Evolutionary conservation across 2,113 vertebrate genomes (phyloP).

Genomic region (Sclerurus mexicanus): DNA sequence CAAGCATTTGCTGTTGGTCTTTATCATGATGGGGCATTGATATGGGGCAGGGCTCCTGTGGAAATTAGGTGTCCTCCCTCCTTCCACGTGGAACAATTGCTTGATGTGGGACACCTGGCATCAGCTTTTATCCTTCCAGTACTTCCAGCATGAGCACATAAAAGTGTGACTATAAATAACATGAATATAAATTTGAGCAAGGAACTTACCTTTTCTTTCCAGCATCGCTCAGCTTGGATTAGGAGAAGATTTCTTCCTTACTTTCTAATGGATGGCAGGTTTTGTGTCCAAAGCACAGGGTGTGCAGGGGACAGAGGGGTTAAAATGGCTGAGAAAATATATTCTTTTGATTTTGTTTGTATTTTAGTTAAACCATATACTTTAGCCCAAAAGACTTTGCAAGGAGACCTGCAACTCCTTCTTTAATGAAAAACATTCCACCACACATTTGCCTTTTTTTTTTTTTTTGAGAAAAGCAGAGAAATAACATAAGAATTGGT

Average conservation of each 20-base stretch:
- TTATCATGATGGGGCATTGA: neutral
- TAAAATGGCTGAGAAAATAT: neutral
- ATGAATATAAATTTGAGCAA: neutral
- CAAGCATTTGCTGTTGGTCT: neutral
- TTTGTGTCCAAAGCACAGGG: neutral
- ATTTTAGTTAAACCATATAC: neutral
- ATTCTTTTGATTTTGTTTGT: neutral
- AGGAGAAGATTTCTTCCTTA: neutral
- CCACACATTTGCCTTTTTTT: neutral
- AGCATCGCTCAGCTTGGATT: neutral
- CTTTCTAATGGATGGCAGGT: neutral
- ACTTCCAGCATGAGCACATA: neutral
- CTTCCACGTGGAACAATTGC: neutral
- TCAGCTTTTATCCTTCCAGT: neutral
- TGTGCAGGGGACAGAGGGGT: neutral
- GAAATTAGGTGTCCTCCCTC: neutral
- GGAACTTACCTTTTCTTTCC: neutral
- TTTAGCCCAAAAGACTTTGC: neutral
- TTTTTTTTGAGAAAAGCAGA: neutral
- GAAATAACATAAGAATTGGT: neutral
- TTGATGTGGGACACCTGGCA: neutral
- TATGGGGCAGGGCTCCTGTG: neutral
- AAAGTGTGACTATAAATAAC: neutral
- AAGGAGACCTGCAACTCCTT: neutral
- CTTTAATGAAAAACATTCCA: neutral